Conservation (phyloP, 2,113 vertebrate species). For the Natator depressus region DNA sequence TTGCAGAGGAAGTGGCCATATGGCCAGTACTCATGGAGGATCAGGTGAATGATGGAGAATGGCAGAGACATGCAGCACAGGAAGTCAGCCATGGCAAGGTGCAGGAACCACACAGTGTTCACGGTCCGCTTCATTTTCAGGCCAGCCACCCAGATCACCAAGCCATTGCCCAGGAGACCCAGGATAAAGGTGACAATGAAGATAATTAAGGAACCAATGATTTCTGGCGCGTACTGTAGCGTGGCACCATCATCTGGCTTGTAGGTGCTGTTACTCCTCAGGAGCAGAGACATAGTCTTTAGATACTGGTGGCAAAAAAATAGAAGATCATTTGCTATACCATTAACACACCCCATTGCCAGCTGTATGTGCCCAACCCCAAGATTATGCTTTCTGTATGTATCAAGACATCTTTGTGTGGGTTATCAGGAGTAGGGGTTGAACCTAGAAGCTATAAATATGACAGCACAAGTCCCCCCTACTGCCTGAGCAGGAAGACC, state of each 20-base stretch:
- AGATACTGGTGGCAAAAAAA: not conserved
- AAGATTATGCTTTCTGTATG: not conserved
- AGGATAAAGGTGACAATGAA: slow-evolving; percentile 73
- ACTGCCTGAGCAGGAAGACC: not conserved
- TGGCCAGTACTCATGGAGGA: slow-evolving; percentile 76
- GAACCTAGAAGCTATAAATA: not conserved
- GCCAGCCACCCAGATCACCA: slow-evolving; percentile 85
- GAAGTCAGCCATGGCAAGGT: slow-evolving; percentile 84
- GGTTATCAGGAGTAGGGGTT: not conserved
- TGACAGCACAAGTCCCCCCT: not conserved
- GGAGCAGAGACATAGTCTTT: slow-evolving; percentile 49
- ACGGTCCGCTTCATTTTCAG: slow-evolving; percentile 83
- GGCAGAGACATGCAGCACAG: slow-evolving; percentile 83
- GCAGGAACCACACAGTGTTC: slow-evolving; percentile 84
- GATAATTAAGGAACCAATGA: slow-evolving; percentile 63
- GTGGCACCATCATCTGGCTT: not conserved
- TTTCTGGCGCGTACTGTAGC: not conserved
- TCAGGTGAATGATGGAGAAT: slow-evolving; percentile 75
- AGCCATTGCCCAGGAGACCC: slow-evolving; percentile 81
- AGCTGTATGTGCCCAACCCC: not conserved
- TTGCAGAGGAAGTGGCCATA: slow-evolving; percentile 83
- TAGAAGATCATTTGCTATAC: not conserved
- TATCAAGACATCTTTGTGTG: not conserved
- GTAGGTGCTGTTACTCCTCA: slow-evolving; percentile 42
- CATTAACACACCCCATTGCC: not conserved